Percentiles rank a stretch among this genome's conserved stretches.
These are phyloP conservation scores for Siniperca obscura DNA, from an alignment of 2,797 vertebrate genomes.

Conservation along the genomic window DNA sequence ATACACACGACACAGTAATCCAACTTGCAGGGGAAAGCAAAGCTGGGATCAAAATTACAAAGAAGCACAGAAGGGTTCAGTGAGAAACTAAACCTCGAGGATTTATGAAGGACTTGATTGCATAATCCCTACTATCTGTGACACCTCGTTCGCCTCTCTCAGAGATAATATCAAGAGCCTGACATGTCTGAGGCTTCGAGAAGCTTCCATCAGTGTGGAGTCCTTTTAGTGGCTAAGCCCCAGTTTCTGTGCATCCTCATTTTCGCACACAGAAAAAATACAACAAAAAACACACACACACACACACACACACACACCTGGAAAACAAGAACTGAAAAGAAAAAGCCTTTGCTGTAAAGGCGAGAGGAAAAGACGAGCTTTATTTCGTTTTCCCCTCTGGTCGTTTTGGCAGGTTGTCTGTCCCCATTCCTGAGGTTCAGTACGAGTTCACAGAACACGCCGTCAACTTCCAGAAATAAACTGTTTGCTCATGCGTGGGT, in stretches of 20 bases:
- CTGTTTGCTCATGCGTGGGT: slow-evolving; percentile 85
- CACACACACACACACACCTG: slow-evolving; percentile 32
- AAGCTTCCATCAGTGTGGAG: slow-evolving; percentile 23
- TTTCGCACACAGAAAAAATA: slow-evolving; percentile 1
- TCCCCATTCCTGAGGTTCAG: slow-evolving; percentile 83
- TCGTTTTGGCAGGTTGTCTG: slow-evolving; percentile 73
- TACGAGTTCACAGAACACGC: slow-evolving; percentile 80
- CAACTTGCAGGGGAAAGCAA: slow-evolving; percentile 32
- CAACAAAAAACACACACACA: slow-evolving; percentile 5
- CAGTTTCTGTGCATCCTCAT: slow-evolving; percentile 14
- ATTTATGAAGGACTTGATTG: slow-evolving; percentile 51
- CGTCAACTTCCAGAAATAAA: slow-evolving; percentile 85
- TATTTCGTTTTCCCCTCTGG: slow-evolving; percentile 61
- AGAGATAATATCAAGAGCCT: slow-evolving; percentile 32
- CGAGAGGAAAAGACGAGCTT: slow-evolving; percentile 54
- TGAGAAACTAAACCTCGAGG: slow-evolving; percentile 52
- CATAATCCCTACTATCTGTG: slow-evolving; percentile 50
- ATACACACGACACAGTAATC: slow-evolving; percentile 40
- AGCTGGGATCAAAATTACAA: slow-evolving; percentile 47
- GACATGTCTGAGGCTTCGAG: slow-evolving; percentile 40
- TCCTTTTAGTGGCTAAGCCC: not conserved
- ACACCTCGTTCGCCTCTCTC: slow-evolving; percentile 24
- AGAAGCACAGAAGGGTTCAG: slow-evolving; percentile 31
- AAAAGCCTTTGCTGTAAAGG: slow-evolving; percentile 40
- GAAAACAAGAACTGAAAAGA: slow-evolving; percentile 10